These are phyloP conservation scores for Elysia crispata DNA, from an alignment of 2,888 invertebrate genomes.

Conservation along the genomic window DNA sequence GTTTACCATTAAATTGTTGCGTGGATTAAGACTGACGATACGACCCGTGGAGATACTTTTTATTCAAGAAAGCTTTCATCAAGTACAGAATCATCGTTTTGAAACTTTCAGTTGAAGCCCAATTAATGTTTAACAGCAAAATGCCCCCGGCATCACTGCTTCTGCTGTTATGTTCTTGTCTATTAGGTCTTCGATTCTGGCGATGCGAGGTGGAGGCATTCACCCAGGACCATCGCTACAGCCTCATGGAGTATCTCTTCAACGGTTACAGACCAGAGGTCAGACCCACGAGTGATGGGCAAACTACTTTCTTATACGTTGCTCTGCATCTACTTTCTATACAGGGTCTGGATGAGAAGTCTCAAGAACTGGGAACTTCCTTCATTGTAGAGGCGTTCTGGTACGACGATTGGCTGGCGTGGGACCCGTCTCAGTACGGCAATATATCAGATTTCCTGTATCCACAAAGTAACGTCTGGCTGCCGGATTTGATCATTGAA, in stretches of 20 bases:
- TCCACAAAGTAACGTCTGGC: slow-evolving; percentile 49
- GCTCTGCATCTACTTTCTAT: not conserved
- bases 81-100: no score
- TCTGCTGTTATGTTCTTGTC: no score
- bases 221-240: not conserved
- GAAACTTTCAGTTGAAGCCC: no score
- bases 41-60: no score
- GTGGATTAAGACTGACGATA: no score
- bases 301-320: not conserved
- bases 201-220: no score
- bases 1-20: no score
- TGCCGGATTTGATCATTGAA: slow-evolving; percentile 42
- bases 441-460: slow-evolving; percentile 29
- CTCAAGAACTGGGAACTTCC: slow-evolving; percentile 11
- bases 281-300: not conserved
- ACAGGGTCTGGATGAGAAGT: not conserved
- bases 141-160: no score
- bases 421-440: slow-evolving; percentile 38
- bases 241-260: not conserved
- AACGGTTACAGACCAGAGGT: slow-evolving; percentile 4
- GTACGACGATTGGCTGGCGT: slow-evolving; percentile 36
- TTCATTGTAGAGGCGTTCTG: slow-evolving; percentile 7
- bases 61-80: no score
- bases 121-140: no score
- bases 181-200: no score